These are phyloP conservation scores for Crypturellus undulatus DNA, from an alignment of 2,113 vertebrate species.

Conservation along the genomic window DNA sequence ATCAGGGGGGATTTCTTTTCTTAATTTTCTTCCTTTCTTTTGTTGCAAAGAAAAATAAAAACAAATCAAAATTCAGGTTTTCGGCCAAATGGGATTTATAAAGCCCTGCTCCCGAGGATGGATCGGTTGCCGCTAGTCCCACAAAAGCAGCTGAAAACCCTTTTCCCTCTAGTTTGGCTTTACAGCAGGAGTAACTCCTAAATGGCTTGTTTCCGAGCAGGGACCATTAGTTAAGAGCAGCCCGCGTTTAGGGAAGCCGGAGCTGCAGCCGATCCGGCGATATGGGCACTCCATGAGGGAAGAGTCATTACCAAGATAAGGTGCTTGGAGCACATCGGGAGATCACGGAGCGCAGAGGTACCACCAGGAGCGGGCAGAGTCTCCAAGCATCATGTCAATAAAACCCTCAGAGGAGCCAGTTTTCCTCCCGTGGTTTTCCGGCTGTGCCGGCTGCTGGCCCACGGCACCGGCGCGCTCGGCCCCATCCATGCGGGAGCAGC, in stretches of 20 bases:
- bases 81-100: neutral
- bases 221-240: neutral
- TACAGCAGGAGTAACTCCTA: neutral
- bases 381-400: constrained; percentile 12
- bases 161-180: neutral
- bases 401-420: constrained; percentile 45
- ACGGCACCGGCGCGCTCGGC: neutral
- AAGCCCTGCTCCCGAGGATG: neutral
- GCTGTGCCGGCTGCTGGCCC: neutral
- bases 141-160: neutral
- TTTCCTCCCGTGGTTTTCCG: constrained; percentile 5
- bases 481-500: neutral
- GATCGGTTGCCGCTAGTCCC: neutral
- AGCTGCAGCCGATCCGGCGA: neutral
- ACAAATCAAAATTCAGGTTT: neutral
- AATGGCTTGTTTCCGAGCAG: neutral
- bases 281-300: constrained; percentile 24
- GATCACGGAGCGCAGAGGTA: constrained; percentile 44
- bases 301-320: constrained; percentile 63
- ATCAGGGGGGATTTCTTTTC: neutral
- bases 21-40: constrained; percentile 10
- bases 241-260: neutral
- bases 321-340: constrained; percentile 6
- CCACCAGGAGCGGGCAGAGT: constrained; percentile 28
- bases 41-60: neutral